Conservation (phyloP, 2,113 vertebrate species). For the Eudyptes chrysolophus region DNA sequence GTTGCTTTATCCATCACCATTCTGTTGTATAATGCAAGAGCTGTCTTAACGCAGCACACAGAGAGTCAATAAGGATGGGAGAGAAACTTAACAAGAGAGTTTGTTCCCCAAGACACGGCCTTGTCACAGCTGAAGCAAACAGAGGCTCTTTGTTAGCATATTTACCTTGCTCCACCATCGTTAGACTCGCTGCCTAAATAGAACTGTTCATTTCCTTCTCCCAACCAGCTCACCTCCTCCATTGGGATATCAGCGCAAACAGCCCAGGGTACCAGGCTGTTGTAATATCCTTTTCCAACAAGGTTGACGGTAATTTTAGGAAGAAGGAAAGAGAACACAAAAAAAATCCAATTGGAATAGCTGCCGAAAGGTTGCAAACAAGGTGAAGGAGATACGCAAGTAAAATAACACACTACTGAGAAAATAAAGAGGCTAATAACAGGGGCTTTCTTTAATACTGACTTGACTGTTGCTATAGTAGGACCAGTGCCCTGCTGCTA, state of each 20-base stretch:
- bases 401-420: rapidly evolving
- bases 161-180: background rate
- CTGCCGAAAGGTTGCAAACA: background rate
- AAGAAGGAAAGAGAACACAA: background rate
- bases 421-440: background rate
- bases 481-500: background rate
- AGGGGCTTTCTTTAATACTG: background rate
- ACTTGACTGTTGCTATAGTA: rapidly evolving
- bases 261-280: background rate
- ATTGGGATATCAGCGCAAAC: background rate
- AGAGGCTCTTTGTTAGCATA: background rate
- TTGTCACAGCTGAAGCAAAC: background rate
- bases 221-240: background rate
- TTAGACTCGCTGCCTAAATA: background rate
- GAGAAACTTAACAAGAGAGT: background rate
- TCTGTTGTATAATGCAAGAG: background rate
- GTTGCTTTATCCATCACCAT: background rate
- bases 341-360: background rate
- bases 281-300: background rate
- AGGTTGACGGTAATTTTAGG: background rate
- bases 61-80: background rate
- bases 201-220: background rate
- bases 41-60: background rate
- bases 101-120: background rate
- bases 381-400: background rate